A percentile compares a stretch with the other conserved stretches of the same genome.
phyloP scores from a whole-genome alignment of 1,140 invertebrate species.

The Drosophila equinoxialis region DNA sequence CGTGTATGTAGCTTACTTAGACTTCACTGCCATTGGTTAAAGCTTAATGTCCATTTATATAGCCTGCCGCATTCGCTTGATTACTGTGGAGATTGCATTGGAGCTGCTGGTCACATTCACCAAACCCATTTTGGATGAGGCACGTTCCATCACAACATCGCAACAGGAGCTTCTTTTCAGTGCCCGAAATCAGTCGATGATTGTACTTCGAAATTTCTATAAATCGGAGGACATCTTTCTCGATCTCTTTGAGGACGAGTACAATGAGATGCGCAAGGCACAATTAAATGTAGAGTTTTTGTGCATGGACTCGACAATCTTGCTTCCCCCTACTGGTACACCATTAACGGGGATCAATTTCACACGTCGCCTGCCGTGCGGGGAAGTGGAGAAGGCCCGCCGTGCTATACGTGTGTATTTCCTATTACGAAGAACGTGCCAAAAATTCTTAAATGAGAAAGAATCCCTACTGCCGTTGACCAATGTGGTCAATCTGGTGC shows the following conservation, averaged over 20 bases:
- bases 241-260: constrained; percentile 99
- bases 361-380: constrained; percentile 96
- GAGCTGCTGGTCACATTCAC: constrained; percentile 88
- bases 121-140: constrained; percentile 83
- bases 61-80: constrained; percentile 92
- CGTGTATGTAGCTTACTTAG: constrained; percentile 84
- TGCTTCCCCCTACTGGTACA: constrained; percentile 97
- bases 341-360: constrained; percentile 98
- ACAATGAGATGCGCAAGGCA: constrained; percentile 94
- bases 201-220: constrained; percentile 95
- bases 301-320: constrained; percentile 97
- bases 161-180: constrained; percentile 85
- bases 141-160: constrained; percentile 83
- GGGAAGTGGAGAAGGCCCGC: constrained; percentile 96
- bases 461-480: constrained; percentile 96
- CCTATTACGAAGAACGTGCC: constrained; percentile 92
- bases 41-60: background rate
- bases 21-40: background rate
- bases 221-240: constrained; percentile 99
- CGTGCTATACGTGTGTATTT: constrained; percentile 98
- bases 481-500: constrained; percentile 93
- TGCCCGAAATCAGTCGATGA: constrained; percentile 93
- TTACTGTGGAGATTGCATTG: constrained; percentile 95
- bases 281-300: constrained; percentile 96
- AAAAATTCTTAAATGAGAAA: constrained; percentile 90